A percentile compares a stretch with the other conserved stretches of the same genome.
These are phyloP conservation scores for Cromileptes altivelis DNA, from an alignment of 2,113 vertebrate species.

Conservation along the genomic window DNA sequence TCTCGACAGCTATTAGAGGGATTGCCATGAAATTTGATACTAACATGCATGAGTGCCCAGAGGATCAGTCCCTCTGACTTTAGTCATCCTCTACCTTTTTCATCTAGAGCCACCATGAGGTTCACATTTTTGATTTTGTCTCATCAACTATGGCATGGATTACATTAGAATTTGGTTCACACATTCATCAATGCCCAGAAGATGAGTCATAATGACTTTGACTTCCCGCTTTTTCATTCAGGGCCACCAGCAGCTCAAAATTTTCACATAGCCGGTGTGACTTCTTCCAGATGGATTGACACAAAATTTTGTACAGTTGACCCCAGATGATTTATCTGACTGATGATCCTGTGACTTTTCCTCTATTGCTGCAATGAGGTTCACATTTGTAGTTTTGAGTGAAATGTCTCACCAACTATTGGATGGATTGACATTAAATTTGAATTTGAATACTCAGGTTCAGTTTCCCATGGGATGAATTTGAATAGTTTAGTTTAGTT, in stretches of 20 bases:
- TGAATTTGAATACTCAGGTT: background rate
- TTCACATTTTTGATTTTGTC: background rate
- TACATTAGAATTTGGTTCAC: background rate
- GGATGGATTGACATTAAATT: background rate
- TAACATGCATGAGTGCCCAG: background rate
- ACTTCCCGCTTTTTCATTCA: constrained; percentile 3
- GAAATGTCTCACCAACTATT: background rate
- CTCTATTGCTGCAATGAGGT: background rate
- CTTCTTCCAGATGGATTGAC: no score
- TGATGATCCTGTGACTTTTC: background rate
- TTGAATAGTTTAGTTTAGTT: no score
- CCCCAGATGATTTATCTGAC: background rate
- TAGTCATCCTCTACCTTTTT: background rate
- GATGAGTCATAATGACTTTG: background rate
- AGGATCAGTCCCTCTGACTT: background rate
- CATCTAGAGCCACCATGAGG: background rate
- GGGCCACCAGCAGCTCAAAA: background rate
- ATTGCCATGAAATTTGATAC: background rate
- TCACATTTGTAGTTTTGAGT: background rate
- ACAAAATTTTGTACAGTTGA: background rate
- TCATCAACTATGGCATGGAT: background rate
- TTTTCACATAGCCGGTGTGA: no score
- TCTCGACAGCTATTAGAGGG: background rate
- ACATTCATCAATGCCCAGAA: background rate
- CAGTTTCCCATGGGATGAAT: background rate